Evolutionary conservation across 2,888 invertebrate genomes (phyloP), one percentile per base, ranked within the genome.

Genomic region (Hypomecis atomaria): DNA sequence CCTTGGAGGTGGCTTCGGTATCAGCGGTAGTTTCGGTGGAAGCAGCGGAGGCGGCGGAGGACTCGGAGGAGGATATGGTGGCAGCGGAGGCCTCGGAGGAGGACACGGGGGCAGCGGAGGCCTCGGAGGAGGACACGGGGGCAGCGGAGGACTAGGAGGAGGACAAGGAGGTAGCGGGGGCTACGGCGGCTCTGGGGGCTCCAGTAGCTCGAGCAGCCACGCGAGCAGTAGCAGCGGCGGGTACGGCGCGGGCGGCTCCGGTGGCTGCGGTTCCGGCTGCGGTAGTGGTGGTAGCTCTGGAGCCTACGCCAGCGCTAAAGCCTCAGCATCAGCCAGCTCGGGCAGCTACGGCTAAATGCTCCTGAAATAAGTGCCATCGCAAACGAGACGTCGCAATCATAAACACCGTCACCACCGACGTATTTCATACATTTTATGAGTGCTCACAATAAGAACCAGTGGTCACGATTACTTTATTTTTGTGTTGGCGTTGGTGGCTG

Each of bases 231-330:
- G 66, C 7, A 43, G 62, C 8, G 48, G 56, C 37, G 60, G 60
- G 5, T 52, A 61, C 23, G 66, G 70, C 0, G 59, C 59, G 6
- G 66, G 60, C 9, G 52, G 42, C 33, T 11, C 54, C 7, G 56
- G 47, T 5, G 56, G 56, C 6, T 70, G 72, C 11, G 50, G 42
- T n/a, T 69, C 71, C 47, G 71, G 73, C 4, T 62, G 70, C 6
- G 62, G 70, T 13, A 71, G 72, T 6, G 77, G 80, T 38, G 77
- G 80, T 1, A 73, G 76, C 6, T 74, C 82, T 5, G 81, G 76
- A 0, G 81, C 82, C 0, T 83, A 74, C 44, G 85, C 88, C n/a
- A 86, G 78, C 43, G 89, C 88, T 1, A 77, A 81, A 5, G 87
- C 86, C 2, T 81, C 85, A 8, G 86, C 85, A 0, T 78, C 81